phyloP scores from a whole-genome alignment of 2,888 invertebrate species.

The Rapana venosa region DNA sequence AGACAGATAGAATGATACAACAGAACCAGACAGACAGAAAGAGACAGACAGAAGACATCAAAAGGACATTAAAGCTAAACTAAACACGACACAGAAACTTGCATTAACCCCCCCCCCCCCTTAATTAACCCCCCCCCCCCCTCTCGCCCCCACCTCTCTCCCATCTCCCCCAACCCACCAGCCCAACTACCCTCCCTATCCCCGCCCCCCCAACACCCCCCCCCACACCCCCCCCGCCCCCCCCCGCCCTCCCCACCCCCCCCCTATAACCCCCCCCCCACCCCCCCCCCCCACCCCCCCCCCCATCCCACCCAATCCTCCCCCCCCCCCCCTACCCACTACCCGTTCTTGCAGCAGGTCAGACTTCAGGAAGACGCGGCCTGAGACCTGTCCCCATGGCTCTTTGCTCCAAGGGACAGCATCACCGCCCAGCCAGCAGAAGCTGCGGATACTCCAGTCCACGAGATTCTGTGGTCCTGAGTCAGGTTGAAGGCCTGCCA shows the following conservation, averaged over 20 bases:
- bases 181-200: too few relatives aligned
- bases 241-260: too few relatives aligned
- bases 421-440: constrained; percentile 42
- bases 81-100: too few relatives aligned
- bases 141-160: not conserved
- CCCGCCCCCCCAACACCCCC: too few relatives aligned
- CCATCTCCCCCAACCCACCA: not conserved
- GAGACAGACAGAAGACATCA: not conserved
- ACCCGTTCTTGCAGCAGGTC: not conserved
- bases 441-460: constrained; percentile 41
- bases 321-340: not conserved
- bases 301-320: too few relatives aligned
- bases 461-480: constrained; percentile 8
- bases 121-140: too few relatives aligned
- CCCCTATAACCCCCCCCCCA: too few relatives aligned
- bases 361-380: constrained; percentile 21
- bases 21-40: constrained; percentile 11
- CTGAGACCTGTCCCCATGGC: constrained; percentile 21
- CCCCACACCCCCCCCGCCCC: too few relatives aligned
- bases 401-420: constrained; percentile 31
- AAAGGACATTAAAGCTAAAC: too few relatives aligned
- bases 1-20: not conserved
- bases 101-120: too few relatives aligned
- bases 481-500: constrained; percentile 30
- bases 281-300: too few relatives aligned